Base-by-base conservation (phyloP, 2,888 invertebrate species). In the Drosophila tanythrix region DNA sequence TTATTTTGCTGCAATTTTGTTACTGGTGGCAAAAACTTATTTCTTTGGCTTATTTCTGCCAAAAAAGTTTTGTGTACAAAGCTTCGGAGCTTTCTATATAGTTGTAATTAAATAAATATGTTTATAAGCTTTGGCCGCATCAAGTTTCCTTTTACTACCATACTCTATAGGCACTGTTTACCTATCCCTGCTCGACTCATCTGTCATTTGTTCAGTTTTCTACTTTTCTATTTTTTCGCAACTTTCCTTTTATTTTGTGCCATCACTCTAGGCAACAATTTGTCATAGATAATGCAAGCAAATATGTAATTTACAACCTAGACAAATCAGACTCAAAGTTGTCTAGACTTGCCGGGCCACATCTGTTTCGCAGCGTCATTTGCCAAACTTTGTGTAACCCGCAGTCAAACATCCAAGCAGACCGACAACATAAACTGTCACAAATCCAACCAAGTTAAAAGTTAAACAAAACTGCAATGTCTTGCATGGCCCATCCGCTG, bases 391-490 rank as follows among this genome's bases (percentile, higher is more conserved):
- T 66, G 55, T 57, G 25, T 33, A 51, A 48, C 55, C 65, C 63
- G 40, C 62, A 18, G 31, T 38, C 55, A 31, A 46, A 48, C 18
- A 53, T n/a, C 25, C 56, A 57, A 31, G 15, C 58, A 50, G 64
- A 73, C 62, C 65, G 63, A 73, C 62, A 67, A 73, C 79, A 79
- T 64, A 80, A 76, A 64, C 64, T 76, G 81, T 74, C 86, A 83
- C 77, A 85, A 88, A 85, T 88, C 83, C 83, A 63, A 62, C 51
- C 77, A 81, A 71, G 81, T 85, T 70, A 88, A 88, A 88, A 84
- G 88, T 85, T 82, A 81, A 82, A 85, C 85, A 83, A 80, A 77
- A 85, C 77, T 71, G 79, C 76, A 82, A 76, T 60, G 70, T 78
- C 70, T 64, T 56, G 53, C 55, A 50, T 51, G 60, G 31, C 60